These are phyloP conservation scores for Gobiocypris rarus DNA, from an alignment of 2,113 vertebrate genomes.

Conservation along the genomic window DNA sequence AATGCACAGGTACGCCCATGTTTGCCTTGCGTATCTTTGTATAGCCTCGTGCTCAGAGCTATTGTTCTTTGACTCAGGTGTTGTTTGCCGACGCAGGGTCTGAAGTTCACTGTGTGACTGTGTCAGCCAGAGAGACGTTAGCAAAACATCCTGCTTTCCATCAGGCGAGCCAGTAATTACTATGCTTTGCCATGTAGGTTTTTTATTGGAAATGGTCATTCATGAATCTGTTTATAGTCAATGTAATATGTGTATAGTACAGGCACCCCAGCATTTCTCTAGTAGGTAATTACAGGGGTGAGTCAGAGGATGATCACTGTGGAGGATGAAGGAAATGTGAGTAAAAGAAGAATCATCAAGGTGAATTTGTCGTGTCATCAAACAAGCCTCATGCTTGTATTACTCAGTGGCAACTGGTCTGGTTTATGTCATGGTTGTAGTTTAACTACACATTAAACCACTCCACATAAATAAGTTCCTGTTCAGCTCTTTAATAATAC, in stretches of 20 bases:
- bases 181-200: background rate
- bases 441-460: background rate
- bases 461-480: background rate
- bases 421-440: background rate
- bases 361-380: conserved; percentile 58
- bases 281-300: background rate
- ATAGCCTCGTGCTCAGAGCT: conserved; percentile 26
- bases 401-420: background rate
- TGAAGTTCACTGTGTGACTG: conserved; percentile 65
- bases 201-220: background rate
- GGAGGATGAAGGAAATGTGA: background rate
- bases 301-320: background rate
- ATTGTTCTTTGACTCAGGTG: conserved; percentile 62
- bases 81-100: conserved; percentile 46
- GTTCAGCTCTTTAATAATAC: background rate
- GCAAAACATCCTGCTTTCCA: conserved; percentile 3
- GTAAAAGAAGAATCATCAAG: conserved; percentile 53
- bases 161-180: conserved; percentile 1
- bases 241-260: background rate
- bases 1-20: conserved; percentile 64
- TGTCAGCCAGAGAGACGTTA: background rate
- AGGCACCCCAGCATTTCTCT: background rate
- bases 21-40: conserved; percentile 64
- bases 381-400: conserved; percentile 41
- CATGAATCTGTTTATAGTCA: background rate